Base-by-base conservation (phyloP, 2,888 invertebrate species). In the Iphiclides podalirius region DNA sequence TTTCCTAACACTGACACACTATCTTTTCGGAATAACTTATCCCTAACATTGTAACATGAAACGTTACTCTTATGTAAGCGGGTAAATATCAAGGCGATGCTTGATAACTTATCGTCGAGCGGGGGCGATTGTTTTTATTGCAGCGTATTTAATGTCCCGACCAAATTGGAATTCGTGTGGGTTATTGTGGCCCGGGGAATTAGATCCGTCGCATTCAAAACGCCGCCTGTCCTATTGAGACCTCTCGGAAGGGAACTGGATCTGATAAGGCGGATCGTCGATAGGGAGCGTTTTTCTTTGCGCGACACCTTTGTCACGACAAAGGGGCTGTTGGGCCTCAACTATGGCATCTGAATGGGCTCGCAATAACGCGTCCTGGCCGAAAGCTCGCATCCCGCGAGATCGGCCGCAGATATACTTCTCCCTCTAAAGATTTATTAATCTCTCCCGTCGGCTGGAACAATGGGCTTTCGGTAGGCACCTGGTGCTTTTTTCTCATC, bases 251-350 rank as follows among this genome's bases (percentile, higher is more conserved):
- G 86, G 87, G 85, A 85, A 82, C 84, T 75, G 77, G 75, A 86
- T 87, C 87, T 85, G 87, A 88, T 87, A 88, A 88, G 84, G 81
- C 59, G 79, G 85, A 87, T 87, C 82, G 80, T 73, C 76, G 87
- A 88, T 88, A 86, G 77, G 79, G 79, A 72, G 79, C 83, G 81
- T 85, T 87, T 87, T 87, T 85, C 87, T 86, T 86, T 79, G 72
- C 79, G 76, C 85, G 86, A 87, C 87, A 88, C 87, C 86, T 88
- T 88, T 86, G 87, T 86, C 85, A 86, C 82, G 75, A 88, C 87
- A 88, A 88, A 86, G 72, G 79, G 77, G 71, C 83, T 87, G 85
- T 87, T 85, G 83, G 82, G 83, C 77, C 79, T 82, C 74, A 75
- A 75, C 78, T 71, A 75, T 87, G 87, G 87, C 87, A 83, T 85